These are phyloP conservation scores for Limenitis camilla DNA, from an alignment of 2,888 invertebrate genomes.

Conservation along the genomic window DNA sequence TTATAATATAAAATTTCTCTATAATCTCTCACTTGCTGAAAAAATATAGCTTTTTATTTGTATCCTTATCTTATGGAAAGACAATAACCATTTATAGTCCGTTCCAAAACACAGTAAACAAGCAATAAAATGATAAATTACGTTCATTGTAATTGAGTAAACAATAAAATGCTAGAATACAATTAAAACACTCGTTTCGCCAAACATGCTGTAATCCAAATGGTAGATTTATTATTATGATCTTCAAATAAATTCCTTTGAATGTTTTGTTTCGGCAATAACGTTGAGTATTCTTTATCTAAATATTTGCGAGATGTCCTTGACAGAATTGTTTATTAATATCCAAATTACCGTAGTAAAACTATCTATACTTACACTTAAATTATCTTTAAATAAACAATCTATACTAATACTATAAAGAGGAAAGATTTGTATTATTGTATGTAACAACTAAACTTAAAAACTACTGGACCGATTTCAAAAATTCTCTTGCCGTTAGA, in stretches of 20 bases:
- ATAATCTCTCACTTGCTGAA: too few species aligned
- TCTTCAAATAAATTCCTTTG: constrained; percentile 14
- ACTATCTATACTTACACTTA: background rate
- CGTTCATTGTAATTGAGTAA: constrained; percentile 20
- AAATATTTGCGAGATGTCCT: constrained; percentile 7
- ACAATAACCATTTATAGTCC: constrained; percentile 3
- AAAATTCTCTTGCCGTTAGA: too few species aligned
- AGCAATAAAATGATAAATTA: constrained; percentile 19
- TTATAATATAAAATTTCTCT: too few species aligned
- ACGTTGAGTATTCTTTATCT: constrained; percentile 12
- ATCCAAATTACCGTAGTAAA: background rate
- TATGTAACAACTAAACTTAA: too few species aligned
- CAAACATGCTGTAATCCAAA: constrained; percentile 21
- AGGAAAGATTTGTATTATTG: too few species aligned
- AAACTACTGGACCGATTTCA: too few species aligned
- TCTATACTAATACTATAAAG: too few species aligned
- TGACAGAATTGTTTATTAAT: background rate
- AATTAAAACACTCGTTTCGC: constrained; percentile 22
- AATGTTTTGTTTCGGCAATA: constrained; percentile 12
- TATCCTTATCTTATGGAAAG: too few species aligned
- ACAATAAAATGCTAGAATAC: constrained; percentile 22
- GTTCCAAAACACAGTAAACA: constrained; percentile 7
- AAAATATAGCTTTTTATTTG: too few species aligned
- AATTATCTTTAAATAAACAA: too few species aligned
- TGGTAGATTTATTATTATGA: constrained; percentile 24